Base-by-base conservation (phyloP, 2,113 vertebrate species). In the Corythornis cristatus region DNA sequence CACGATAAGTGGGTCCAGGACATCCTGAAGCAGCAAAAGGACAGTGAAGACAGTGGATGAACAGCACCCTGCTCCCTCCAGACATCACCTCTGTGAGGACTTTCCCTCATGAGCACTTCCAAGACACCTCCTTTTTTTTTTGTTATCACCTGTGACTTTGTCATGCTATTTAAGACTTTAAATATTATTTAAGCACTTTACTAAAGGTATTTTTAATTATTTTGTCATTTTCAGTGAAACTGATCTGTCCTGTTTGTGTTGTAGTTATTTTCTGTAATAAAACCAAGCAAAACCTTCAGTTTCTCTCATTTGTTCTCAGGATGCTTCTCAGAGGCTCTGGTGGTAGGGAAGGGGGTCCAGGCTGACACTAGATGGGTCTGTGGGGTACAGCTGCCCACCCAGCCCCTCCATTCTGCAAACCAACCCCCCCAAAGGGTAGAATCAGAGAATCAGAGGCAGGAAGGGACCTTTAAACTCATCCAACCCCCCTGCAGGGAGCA, bases 1-100 rank as follows among this genome's bases (percentile, higher is more conserved):
- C 4, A 35, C 11, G 67, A 96, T 6, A 53, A 83, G 40, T 97
- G 97, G 97, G 96, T 94, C 28, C 90, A 78, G 73, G 31, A 35
- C 13, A 37, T 89, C 3, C 1, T 88, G 42, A 73, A 53, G 18
- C 42, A 10, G 21, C 23, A 9, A 6, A 57, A 72, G 18, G 6
- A 18, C 18, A 61, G 53, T 3, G 2, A 12, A 37, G 12, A 12
- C 67, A 66, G 37, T 5, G 33, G 15, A n/a, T 89, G 23, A 89
- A 20, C 50, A 35, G 7, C 0, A 3, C 19, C 6, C 26, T 33
- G 15, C 45, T 84, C 50, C 70, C 35, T 67, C 62, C 72, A 43
- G 35, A 35, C 58, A 65, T 50, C 71, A 18, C 14, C 54, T 71
- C 65, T 37, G 13, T 58, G 60, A 46, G 28, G 29, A 91, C 11